phyloP scores from a whole-genome alignment of 1,140 invertebrate species.

The Pinna nobilis region DNA sequence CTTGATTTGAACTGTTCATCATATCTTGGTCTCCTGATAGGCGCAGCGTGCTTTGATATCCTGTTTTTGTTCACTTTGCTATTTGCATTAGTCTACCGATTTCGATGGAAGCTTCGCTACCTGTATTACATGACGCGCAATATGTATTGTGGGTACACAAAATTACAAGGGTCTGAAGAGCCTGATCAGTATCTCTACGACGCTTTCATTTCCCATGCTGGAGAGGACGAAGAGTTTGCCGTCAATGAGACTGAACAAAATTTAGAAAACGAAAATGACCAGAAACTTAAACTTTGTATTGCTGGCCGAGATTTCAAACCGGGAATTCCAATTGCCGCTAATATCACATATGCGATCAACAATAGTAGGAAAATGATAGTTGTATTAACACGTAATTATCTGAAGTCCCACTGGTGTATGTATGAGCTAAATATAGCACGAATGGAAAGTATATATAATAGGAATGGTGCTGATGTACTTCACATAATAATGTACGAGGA shows the following conservation, averaged over 20 bases:
- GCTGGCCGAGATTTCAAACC: constrained; percentile 54
- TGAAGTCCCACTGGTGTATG: constrained; percentile 81
- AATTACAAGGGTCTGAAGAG: not conserved
- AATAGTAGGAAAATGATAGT: constrained; percentile 79
- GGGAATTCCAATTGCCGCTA: constrained; percentile 76
- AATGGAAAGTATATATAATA: constrained; percentile 47
- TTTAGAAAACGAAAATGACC: constrained; percentile 35
- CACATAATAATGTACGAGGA: too few relatives aligned
- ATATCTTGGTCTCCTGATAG: too few relatives aligned
- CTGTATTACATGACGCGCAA: constrained; percentile 45
- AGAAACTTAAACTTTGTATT: constrained; percentile 42
- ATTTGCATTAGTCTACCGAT: too few relatives aligned
- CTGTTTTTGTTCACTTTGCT: too few relatives aligned
- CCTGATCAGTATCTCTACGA: constrained; percentile 39
- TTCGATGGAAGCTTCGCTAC: constrained; percentile 56
- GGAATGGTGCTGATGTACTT: constrained; percentile 25
- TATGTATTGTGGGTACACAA: not conserved
- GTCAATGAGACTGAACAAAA: constrained; percentile 19
- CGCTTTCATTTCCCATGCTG: constrained; percentile 53
- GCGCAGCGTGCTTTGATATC: too few relatives aligned
- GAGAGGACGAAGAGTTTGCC: constrained; percentile 43
- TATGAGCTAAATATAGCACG: constrained; percentile 79
- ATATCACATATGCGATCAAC: constrained; percentile 79
- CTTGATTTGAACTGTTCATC: too few relatives aligned
- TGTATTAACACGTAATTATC: constrained; percentile 79